Conservation (phyloP, 2,797 vertebrate genomes). For the Catostomus latipinnis region DNA sequence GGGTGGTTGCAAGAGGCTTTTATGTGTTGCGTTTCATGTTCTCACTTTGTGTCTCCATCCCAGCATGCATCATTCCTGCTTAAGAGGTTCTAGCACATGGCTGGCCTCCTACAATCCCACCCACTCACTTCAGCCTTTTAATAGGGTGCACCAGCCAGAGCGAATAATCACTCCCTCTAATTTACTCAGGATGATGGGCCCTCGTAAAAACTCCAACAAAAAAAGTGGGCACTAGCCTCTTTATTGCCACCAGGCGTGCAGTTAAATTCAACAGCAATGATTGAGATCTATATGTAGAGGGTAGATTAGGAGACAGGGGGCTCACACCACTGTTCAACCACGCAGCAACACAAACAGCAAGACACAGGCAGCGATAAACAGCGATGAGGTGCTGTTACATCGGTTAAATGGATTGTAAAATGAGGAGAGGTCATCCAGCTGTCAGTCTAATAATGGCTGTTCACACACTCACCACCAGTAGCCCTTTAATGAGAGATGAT, state of each 20-base stretch:
- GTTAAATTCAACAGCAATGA: conserved; percentile 35
- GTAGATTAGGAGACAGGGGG: conserved; percentile 23
- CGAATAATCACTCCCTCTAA: conserved; percentile 36
- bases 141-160: conserved; percentile 29
- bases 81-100: conserved; percentile 24
- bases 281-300: conserved; percentile 30
- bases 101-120: conserved; percentile 33
- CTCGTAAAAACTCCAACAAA: conserved; percentile 35
- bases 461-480: conserved; percentile 2
- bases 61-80: conserved; percentile 38
- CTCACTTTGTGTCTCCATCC: conserved; percentile 40
- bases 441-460: conserved; percentile 1
- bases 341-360: conserved; percentile 8
- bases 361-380: conserved; percentile 23
- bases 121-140: conserved; percentile 50
- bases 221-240: conserved; percentile 1
- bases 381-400: conserved; percentile 11
- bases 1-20: conserved; percentile 26
- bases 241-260: conserved; percentile 42
- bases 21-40: conserved; percentile 39
- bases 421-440: conserved; percentile 23
- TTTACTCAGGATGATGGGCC: conserved; percentile 38
- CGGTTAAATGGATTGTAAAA: conserved; percentile 43
- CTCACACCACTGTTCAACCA: not conserved
- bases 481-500: conserved; percentile 17